Conservation (phyloP, 1,140 invertebrate species). For the Chionoecetes opilio region DNA sequence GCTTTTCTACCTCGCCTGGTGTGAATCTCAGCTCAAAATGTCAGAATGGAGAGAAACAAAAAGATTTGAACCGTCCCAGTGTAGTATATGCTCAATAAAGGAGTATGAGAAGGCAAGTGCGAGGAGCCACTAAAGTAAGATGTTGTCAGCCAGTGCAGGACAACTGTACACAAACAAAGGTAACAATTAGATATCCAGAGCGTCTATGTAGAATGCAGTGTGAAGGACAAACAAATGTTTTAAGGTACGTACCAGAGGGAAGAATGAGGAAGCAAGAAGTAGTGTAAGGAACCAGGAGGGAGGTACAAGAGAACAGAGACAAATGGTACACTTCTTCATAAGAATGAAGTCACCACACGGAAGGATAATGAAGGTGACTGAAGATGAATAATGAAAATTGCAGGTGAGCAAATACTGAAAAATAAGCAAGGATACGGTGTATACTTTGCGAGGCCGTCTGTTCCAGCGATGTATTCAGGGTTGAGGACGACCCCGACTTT, state of each 20-base stretch:
- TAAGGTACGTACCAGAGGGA: background rate
- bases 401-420: conserved; percentile 19
- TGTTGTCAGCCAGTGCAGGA: background rate
- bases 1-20: background rate
- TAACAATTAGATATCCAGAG: background rate
- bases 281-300: background rate
- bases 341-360: background rate
- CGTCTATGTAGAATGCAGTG: background rate
- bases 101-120: background rate
- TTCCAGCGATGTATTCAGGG: background rate
- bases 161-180: background rate
- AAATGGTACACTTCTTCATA: conserved; percentile 30
- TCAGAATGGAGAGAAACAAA: background rate
- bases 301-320: background rate
- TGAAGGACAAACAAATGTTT: background rate
- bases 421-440: background rate
- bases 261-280: background rate
- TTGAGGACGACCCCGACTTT: background rate
- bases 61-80: background rate
- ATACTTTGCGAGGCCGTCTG: background rate
- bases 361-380: conserved; percentile 19
- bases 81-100: background rate
- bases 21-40: background rate
- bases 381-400: conserved; percentile 31
- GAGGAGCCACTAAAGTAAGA: background rate